Evolutionary conservation across 2,888 invertebrate genomes (phyloP), one percentile per base, ranked within the genome.

Genomic region (Pollenia labialis): DNA sequence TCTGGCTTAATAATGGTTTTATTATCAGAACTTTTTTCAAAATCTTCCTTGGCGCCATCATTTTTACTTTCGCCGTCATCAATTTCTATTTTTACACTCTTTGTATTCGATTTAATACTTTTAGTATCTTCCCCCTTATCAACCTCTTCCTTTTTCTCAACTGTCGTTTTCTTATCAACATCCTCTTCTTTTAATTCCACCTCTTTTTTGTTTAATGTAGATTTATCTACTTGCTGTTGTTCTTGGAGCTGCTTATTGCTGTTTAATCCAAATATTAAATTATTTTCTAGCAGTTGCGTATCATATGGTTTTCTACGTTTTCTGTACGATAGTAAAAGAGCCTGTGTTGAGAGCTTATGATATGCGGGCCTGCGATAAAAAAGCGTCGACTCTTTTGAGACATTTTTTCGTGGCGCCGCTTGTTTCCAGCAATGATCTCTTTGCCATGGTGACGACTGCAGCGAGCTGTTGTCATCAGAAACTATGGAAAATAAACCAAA

Each of bases 341-440:
- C 91, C 82, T 88, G 83, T 75, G 82, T 83, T 62, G 90, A 90
- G 16, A 93, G 89, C 81, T 90, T 89, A 83, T 88, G 88, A 72
- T 90, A 88, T 88, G 91, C 90, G 60, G 92, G 91, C 68, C 92
- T 92, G 87, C 91, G 91, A 88, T 92, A 93, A 88, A 91, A 96
- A 92, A 97, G 95, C 91, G 95, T 95, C 94, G 97, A 94, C 94
- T 96, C 96, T 92, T 95, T 95, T 92, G 96, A 96, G 89, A 96
- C 94, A 92, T 96, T 95, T 89, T 95, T 95, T 90, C 96, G 95
- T 83, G 97, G 97, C 89, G 95, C 94, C 88, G 95, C 94, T 93
- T 97, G 97, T 93, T 97, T 97, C 97, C 97, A 97, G 92, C 96
- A 96, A 94, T 97, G 97, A 94, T 97, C 97, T 90, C 97, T 95